Evolutionary conservation across 2,113 vertebrate species (phyloP).

Genomic region (Puffinus mauretanicus): DNA sequence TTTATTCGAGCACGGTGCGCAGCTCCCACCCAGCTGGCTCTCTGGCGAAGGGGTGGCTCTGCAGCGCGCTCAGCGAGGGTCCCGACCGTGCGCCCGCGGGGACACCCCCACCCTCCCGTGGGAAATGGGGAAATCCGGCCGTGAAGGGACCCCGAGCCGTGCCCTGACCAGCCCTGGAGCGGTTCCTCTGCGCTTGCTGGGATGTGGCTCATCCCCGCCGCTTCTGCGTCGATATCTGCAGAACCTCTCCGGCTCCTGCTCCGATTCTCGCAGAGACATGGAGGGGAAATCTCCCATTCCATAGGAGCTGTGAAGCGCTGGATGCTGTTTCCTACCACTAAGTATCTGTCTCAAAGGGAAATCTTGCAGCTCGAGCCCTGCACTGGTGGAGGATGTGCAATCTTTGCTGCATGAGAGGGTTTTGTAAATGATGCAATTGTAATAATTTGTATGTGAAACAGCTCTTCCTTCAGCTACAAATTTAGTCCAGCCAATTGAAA

Average conservation of each 20-base stretch:
- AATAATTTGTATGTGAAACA: not conserved
- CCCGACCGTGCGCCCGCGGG: accelerated
- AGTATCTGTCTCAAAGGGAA: not conserved
- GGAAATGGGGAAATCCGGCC: accelerated
- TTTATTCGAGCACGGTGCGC: not conserved
- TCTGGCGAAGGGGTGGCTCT: not conserved
- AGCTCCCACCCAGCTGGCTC: not conserved
- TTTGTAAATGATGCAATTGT: not conserved
- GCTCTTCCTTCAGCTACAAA: not conserved
- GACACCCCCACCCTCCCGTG: not conserved
- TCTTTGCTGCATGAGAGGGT: not conserved
- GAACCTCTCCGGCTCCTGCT: not conserved
- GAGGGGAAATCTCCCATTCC: accelerated
- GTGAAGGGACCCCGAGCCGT: not conserved
- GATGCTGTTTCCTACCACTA: not conserved
- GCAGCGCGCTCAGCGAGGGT: not conserved
- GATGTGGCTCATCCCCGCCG: not conserved
- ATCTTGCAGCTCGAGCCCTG: not conserved
- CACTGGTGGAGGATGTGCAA: accelerated
- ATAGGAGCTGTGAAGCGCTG: not conserved
- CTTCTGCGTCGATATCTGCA: accelerated
- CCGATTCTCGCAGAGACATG: accelerated
- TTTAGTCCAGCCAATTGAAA: not conserved
- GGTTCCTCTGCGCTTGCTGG: accelerated
- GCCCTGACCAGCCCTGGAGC: not conserved